Conservation (phyloP, 92 coral and sea anemone genomes). For the Phenganax subtilis region DNA sequence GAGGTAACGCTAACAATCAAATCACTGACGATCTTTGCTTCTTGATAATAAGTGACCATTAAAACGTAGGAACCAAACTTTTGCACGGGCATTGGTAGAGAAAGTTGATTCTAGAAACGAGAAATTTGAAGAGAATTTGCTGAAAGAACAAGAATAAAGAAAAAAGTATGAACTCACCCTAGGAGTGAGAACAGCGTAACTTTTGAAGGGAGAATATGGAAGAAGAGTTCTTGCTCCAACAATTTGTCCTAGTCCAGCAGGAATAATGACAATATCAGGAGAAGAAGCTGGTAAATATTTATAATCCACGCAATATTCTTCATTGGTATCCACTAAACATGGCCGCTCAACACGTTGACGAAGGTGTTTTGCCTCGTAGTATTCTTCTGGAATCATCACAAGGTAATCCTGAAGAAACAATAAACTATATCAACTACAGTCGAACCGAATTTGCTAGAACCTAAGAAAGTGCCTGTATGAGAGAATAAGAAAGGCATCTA, state of each 20-base stretch:
- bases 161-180: neutral
- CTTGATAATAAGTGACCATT: slow-evolving; percentile 34
- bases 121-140: too few species aligned
- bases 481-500: too few species aligned
- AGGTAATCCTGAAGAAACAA: slow-evolving; percentile 63
- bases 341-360: slow-evolving; percentile 57
- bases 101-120: slow-evolving; percentile 26
- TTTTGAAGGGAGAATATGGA: slow-evolving; percentile 30
- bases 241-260: slow-evolving; percentile 58
- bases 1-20: slow-evolving; percentile 22
- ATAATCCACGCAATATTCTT: slow-evolving; percentile 59
- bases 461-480: too few species aligned
- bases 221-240: slow-evolving; percentile 44
- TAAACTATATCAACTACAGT: neutral
- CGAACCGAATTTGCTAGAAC: too few species aligned
- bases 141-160: neutral
- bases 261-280: slow-evolving; percentile 50
- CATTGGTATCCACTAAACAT: slow-evolving; percentile 55
- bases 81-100: slow-evolving; percentile 19
- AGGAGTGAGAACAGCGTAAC: slow-evolving; percentile 13
- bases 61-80: slow-evolving; percentile 10
- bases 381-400: slow-evolving; percentile 84
- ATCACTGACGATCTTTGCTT: slow-evolving; percentile 19
- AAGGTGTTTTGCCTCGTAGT: slow-evolving; percentile 68
- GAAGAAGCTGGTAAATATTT: slow-evolving; percentile 53